Conservation (phyloP, 2,113 vertebrate species). For the Epinephelus cyanopodus region DNA sequence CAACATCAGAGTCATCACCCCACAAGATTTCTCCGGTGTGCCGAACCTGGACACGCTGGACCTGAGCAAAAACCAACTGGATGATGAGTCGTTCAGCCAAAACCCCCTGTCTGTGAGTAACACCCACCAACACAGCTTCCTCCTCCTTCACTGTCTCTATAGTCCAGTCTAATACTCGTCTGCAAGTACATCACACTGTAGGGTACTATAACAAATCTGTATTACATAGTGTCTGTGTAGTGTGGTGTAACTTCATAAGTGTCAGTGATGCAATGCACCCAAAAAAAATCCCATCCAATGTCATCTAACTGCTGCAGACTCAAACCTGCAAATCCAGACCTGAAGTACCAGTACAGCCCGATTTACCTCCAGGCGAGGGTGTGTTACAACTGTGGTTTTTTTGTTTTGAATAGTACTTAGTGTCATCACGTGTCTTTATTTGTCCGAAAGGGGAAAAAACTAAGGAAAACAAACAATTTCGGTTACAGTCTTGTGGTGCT, state of each 20-base stretch:
- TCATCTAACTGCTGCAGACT: neutral
- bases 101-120: constrained; percentile 79
- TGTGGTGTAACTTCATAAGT: neutral
- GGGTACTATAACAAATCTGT: neutral
- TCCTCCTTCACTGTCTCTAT: neutral
- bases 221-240: neutral
- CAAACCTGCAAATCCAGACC: neutral
- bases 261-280: neutral
- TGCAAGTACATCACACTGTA: neutral
- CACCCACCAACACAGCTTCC: neutral
- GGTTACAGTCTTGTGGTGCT: neutral
- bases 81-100: constrained; percentile 74
- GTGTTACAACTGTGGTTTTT: neutral
- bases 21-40: constrained; percentile 79
- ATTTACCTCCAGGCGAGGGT: neutral
- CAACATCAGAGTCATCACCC: constrained; percentile 77
- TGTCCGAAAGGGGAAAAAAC: neutral
- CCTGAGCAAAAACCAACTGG: constrained; percentile 86
- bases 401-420: neutral
- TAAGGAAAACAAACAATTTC: neutral
- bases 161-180: neutral
- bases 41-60: constrained; percentile 84
- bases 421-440: neutral
- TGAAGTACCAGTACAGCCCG: neutral
- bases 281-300: neutral